Conservation (phyloP, 2,113 vertebrate species). For the Lathamus discolor region DNA sequence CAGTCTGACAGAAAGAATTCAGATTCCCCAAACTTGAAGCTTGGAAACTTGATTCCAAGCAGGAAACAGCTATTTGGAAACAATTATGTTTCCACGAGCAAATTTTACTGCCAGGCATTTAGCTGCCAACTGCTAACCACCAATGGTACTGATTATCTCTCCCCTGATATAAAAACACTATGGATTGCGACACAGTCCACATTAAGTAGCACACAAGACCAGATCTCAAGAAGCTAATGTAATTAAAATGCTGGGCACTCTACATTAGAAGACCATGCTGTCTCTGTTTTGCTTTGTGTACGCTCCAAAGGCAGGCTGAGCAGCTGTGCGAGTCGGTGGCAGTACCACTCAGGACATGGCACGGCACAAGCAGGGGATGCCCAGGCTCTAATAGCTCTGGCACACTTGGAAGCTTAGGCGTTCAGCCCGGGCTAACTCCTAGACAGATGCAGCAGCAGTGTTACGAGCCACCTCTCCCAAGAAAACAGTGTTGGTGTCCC, state of each 20-base stretch:
- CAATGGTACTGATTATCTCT: not conserved
- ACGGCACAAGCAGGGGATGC: rapidly evolving
- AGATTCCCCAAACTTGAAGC: not conserved
- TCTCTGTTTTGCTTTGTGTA: not conserved
- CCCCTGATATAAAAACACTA: not conserved
- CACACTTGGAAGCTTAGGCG: not conserved
- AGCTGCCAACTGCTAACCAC: not conserved
- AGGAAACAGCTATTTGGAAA: conserved; percentile 42
- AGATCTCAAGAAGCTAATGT: not conserved
- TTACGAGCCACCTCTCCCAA: not conserved
- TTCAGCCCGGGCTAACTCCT: not conserved
- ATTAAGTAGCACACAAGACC: not conserved
- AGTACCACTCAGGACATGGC: not conserved
- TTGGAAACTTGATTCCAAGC: conserved; percentile 21
- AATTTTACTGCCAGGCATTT: not conserved
- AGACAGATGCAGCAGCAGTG: rapidly evolving
- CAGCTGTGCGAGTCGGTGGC: not conserved
- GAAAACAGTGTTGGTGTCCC: rapidly evolving
- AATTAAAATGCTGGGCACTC: not conserved
- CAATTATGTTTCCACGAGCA: conserved; percentile 21
- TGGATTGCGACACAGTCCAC: not conserved
- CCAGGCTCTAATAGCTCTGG: not conserved
- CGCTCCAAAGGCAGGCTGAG: not conserved
- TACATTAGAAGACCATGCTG: rapidly evolving
- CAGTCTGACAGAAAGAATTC: conserved; percentile 4